Evolutionary conservation across 2,113 vertebrate genomes (phyloP).

Genomic region (Machaerirhynchus nigripectus): DNA sequence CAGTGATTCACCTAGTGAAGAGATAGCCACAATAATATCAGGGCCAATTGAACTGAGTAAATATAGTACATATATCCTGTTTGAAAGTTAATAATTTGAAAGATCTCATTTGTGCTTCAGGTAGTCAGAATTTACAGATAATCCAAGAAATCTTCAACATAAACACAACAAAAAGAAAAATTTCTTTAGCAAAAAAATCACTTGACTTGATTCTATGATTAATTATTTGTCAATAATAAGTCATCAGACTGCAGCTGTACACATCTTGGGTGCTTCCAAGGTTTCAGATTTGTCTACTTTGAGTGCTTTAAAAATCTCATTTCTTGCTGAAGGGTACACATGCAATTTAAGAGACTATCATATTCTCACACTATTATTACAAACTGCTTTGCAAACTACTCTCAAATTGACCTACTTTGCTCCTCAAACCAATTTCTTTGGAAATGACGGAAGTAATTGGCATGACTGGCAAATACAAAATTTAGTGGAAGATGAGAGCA

Average conservation of each 20-base stretch:
- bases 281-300: not conserved
- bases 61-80: not conserved
- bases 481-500: not conserved
- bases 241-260: not conserved
- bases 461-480: not conserved
- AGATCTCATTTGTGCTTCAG: not conserved
- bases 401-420: not conserved
- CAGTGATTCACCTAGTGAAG: not conserved
- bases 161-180: not conserved
- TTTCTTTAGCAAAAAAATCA: not conserved
- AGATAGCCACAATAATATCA: not conserved
- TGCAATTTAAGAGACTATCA: not conserved
- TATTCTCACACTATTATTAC: not conserved
- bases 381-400: not conserved
- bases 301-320: not conserved
- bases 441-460: not conserved
- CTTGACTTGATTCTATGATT: not conserved
- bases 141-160: not conserved
- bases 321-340: not conserved
- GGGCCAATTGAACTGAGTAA: not conserved
- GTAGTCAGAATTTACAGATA: not conserved
- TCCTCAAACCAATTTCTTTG: not conserved
- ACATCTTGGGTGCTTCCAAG: not conserved
- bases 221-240: not conserved
- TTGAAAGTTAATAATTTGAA: not conserved